Evolutionary conservation across 2,113 vertebrate species (phyloP).

Genomic region (Nothobranchius furzeri): DNA sequence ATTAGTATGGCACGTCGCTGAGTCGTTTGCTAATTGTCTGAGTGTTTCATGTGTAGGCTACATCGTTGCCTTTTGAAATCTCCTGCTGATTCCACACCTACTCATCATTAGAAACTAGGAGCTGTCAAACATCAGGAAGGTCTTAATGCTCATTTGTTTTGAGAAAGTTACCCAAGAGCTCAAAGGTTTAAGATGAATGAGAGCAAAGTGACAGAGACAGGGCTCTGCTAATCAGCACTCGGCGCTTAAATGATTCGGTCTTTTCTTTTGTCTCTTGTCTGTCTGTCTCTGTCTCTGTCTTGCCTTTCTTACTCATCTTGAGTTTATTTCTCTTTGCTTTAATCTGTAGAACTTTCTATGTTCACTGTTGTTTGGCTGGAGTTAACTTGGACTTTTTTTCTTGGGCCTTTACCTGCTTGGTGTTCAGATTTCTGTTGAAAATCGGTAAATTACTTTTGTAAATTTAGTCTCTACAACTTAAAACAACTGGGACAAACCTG

Average conservation of each 20-base stretch:
- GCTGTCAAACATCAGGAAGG: neutral
- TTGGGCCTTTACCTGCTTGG: neutral
- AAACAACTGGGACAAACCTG: no score
- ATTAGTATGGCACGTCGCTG: neutral
- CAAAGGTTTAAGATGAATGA: conserved; percentile 4
- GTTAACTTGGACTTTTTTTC: neutral
- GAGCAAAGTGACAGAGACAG: neutral
- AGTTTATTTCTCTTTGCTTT: no score
- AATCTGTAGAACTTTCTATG: no score
- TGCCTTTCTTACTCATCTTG: neutral
- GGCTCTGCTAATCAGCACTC: neutral
- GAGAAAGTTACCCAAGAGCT: neutral
- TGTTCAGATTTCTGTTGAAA: no score
- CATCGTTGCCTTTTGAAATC: neutral
- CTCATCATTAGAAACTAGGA: neutral
- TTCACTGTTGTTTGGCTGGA: neutral
- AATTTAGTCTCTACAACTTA: no score
- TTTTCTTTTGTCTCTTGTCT: neutral
- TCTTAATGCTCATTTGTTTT: neutral
- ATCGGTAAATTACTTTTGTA: no score
- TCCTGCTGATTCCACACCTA: neutral
- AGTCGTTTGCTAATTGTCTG: neutral
- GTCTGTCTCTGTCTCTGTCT: neutral
- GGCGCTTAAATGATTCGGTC: no score
- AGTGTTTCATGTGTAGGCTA: neutral